Conservation (phyloP, 2,888 invertebrate genomes). For the Linnaemya vulpina region DNA sequence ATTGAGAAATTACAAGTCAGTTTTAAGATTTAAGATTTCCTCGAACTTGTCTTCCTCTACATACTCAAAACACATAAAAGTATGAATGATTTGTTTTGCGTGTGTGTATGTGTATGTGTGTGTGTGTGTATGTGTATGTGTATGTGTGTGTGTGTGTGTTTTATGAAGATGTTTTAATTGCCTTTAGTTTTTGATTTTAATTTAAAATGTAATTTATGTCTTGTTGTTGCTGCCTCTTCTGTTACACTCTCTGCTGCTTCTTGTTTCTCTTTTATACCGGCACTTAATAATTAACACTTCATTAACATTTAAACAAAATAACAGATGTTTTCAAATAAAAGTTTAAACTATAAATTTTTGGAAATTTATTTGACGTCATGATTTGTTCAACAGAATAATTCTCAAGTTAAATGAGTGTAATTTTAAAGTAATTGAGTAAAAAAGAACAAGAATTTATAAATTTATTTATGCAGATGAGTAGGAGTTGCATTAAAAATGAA, state of each 20-base stretch:
- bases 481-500: too few species aligned
- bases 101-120: too few species aligned
- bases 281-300: conserved; percentile 59
- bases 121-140: too few species aligned
- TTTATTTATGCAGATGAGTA: neutral
- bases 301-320: conserved; percentile 57
- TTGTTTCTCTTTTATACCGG: conserved; percentile 1
- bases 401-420: neutral
- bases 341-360: conserved; percentile 17
- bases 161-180: conserved; percentile 30
- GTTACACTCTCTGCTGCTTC: neutral
- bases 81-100: neutral
- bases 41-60: conserved; percentile 39
- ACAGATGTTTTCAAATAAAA: conserved; percentile 54
- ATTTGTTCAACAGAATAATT: neutral
- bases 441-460: neutral
- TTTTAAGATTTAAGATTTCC: conserved; percentile 63
- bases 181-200: conserved; percentile 31
- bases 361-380: conserved; percentile 30
- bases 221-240: conserved; percentile 7
- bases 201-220: conserved; percentile 33
- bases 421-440: neutral
- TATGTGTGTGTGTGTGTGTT: neutral
- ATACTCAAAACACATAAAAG: neutral
- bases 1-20: conserved; percentile 24